Evolutionary conservation across 30 jellyfish, hydroid and myxozoan species (phyloP), one percentile per base, ranked within the genome.

Genomic region (Cassiopea xamachana): DNA sequence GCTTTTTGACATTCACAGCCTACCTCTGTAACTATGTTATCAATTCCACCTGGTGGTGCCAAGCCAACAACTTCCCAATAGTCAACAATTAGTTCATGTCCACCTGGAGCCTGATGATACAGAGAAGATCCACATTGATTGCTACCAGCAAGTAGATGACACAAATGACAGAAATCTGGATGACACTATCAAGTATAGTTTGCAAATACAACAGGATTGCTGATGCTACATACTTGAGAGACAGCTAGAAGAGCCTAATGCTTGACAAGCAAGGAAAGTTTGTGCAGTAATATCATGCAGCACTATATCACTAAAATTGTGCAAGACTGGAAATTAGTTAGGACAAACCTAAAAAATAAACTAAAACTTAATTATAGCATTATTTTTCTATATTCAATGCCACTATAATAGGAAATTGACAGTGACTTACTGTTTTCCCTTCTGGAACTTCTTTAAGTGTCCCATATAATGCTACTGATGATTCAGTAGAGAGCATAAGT

Each of bases 21-120:
- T 84, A 92, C 99, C 98, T 93, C 98, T 13, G 91, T 97, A 15
- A 97, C 97, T 14, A 91, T 71, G 87, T 88, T 90, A 46, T 97
- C 99, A 8, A 93, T 87, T 60, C 99, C 99, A 7, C 99, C 99
- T 0, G 98, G 88, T 10, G 99, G 99, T 12, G 99, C 93, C 73
- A 85, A 91, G 4, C 98, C 98, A 91, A 97, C 98, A 45, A 97
- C 98, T 70, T 97, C 98, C 99, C 99, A 97, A 77, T 62, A 97
- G 68, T 97, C 99, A 81, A 81, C 97, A 72, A 97, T 77, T 70
- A 97, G 69, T 68, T 97, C 99, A 55, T 93, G 98, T 44, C 98
- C 98, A 50, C 98, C 99, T 45, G 99, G 99, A 16, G 99, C 99
- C 99, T 96, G 47, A 27, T 27, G 39, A 27, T 27, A 27, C 39